phyloP scores from a whole-genome alignment of 2,113 vertebrate genomes.

The Cyphomyrus discorhynchus region DNA sequence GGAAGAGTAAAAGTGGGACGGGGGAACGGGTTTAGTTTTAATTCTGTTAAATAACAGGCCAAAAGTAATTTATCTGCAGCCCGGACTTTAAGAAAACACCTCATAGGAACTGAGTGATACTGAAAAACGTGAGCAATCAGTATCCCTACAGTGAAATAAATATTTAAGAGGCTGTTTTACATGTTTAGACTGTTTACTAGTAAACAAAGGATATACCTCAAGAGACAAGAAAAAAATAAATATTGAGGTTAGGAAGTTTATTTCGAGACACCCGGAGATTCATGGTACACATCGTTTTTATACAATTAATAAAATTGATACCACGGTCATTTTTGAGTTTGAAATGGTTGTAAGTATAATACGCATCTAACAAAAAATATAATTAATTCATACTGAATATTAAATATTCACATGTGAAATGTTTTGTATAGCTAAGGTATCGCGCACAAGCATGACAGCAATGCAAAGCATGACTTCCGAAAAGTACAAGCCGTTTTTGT shows the following conservation, averaged over 20 bases:
- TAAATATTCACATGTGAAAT: not conserved
- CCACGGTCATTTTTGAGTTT: not conserved
- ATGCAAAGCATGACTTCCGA: not conserved
- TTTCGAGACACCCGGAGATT: not conserved
- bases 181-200: not conserved
- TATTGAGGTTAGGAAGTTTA: not conserved
- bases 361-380: not conserved
- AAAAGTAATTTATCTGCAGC: not conserved
- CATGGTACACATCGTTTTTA: not conserved
- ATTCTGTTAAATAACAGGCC: not conserved
- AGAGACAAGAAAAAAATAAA: not conserved
- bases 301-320: not conserved
- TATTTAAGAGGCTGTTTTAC: not conserved
- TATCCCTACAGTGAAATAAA: not conserved
- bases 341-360: not conserved
- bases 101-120: not conserved
- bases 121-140: not conserved
- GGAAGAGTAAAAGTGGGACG: not conserved
- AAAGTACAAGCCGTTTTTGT: not conserved
- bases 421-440: not conserved
- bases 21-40: not conserved
- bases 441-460: not conserved
- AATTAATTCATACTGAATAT: not conserved
- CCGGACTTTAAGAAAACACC: not conserved
- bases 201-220: not conserved